Evolutionary conservation across 2,888 invertebrate species (phyloP), one percentile per base, ranked within the genome.

Genomic region (Crioceris asparagi): DNA sequence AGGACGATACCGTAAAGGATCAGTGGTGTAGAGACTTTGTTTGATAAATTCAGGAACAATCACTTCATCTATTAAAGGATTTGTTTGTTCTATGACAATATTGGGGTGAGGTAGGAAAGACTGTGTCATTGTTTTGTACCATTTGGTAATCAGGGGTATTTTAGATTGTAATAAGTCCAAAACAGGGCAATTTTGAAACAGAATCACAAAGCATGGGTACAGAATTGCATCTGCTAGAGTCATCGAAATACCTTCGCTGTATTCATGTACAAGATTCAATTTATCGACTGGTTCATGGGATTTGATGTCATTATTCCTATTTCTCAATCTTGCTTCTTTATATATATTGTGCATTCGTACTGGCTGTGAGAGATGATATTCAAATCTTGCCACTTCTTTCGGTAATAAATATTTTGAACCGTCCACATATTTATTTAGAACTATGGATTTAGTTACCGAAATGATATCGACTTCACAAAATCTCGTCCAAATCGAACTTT

Each of bases 381-480:
- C 93, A 55, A 91, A 85, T 45, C 83, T 70, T 1, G 79, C 69
- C 33, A 92, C 60, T 53, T 79, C 77, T n/a, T 65, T 59, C 0
- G 91, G 86, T 36, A 91, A 53, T 35, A 57, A 55, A 8, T 62
- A 55, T 25, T 31, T 41, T 15, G 47, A 23, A 5, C 35, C 40
- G 18, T 41, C 27, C 21, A 46, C 49, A 12, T 50, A 47, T 12
- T 47, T 14, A 6, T 44, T 33, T 12, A 40, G 38, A 14, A 69
- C 48, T 32, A 74, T 48, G n/a, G 64, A 53, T 42, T 71, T 70
- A 0, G 80, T 64, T 1, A 78, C 72, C 35, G 66, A 60, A 8
- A 83, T 71, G 29, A 90, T 66, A 56, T 90, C 85, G 3, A 84
- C 71, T 69, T 93, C 93, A 68, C 93, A 93, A 59, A 90, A 90